phyloP scores from a whole-genome alignment of 2,888 invertebrate genomes.

The Aphelenchoides bicaudatus region DNA sequence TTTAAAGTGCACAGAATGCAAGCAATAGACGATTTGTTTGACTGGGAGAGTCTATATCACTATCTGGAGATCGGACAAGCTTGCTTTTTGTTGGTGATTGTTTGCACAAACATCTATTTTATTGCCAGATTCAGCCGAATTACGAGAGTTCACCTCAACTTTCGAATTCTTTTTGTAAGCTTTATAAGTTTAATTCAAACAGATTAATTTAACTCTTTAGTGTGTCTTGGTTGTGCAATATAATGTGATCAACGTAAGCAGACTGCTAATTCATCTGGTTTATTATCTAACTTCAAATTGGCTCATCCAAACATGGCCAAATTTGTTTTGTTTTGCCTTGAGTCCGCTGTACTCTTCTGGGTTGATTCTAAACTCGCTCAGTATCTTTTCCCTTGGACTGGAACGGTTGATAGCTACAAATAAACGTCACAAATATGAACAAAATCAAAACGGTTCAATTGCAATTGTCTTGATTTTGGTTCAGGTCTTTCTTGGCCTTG shows the following conservation, averaged over 20 bases:
- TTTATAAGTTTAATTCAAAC: not conserved
- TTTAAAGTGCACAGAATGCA: not conserved
- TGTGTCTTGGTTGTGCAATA: constrained; percentile 1
- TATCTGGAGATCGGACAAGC: not conserved
- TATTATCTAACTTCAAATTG: not conserved
- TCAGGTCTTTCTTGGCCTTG: not conserved
- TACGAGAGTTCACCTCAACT: constrained; percentile 3
- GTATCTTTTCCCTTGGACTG: constrained; percentile 6
- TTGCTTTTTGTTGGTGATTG: not conserved
- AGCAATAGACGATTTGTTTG: not conserved
- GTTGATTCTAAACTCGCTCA: not conserved
- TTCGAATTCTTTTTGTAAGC: constrained; percentile 12
- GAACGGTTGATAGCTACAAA: constrained; percentile 3
- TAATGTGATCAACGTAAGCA: not conserved
- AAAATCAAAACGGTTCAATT: constrained; percentile 1
- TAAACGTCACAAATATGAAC: constrained; percentile 5
- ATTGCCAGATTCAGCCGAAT: not conserved
- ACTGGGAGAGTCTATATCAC: constrained; percentile 1
- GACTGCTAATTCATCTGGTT: constrained; percentile 1
- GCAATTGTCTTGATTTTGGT: constrained; percentile 3
- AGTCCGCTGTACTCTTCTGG: not conserved
- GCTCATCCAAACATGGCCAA: not conserved
- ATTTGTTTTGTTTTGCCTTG: constrained; percentile 4
- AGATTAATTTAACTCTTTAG: not conserved
- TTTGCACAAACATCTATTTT: not conserved